Base-by-base conservation (phyloP, 2,888 invertebrate species). In the Apantesis nais region DNA sequence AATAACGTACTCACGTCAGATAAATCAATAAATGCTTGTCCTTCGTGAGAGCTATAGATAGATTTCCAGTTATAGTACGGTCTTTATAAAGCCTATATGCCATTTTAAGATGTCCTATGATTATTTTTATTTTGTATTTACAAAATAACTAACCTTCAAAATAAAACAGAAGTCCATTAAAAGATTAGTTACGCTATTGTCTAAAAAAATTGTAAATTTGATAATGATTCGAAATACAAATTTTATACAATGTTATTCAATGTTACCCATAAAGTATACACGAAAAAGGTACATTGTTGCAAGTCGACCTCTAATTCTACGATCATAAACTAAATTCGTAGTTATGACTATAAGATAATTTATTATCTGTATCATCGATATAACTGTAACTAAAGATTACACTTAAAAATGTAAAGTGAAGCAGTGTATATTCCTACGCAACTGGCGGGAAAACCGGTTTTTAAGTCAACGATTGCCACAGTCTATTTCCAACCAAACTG, bases 401-500 rank as follows among this genome's bases (percentile, higher is more conserved):
- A 58, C 19, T 19, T 19, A n/a, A 19, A 48, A 52, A 52, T 52
- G 29, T 58, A 58, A 29, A 39, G 25, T 58, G 16, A 58, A 22
- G 11, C 29, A 39, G 16, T 52, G 62, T 67, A 48, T 19, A 25
- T 48, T 44, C 19, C 29, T 52, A 52, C 62, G 67, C 37, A 67
- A 67, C 52, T 34, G 19, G 37, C 62, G 7, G 37, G 62, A 48
- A 39, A 62, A 48, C 61, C 19, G 62, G 61, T 62, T 60, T 67
- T 58, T 44, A 11, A 61, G 37, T 34, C 44, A 62, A 5, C 48
- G 48, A 37, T 62, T 67, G 37, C 52, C 48, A 52, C 67, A 48
- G 25, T n/a, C 58, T 39, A 66, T 55, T 55, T 65, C 65, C 34
- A 65, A 65, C 52, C 34, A 65, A 52, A 65, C 52, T 52, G 2